Evolutionary conservation across 2,888 invertebrate genomes (phyloP).

Genomic region (Aphidius colemani): DNA sequence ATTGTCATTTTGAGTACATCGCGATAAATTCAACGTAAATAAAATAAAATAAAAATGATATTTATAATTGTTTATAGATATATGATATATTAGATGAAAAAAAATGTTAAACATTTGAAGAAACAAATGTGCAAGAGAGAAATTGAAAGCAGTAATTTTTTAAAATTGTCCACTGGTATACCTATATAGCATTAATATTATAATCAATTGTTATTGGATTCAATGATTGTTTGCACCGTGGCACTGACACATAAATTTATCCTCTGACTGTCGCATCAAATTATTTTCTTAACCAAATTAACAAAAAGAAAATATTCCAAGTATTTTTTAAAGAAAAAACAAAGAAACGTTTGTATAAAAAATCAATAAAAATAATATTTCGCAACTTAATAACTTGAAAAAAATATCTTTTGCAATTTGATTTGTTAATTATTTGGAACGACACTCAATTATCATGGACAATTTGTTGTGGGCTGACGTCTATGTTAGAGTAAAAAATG

Average conservation of each 20-base stretch:
- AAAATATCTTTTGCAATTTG: background rate
- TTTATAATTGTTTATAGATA: no score
- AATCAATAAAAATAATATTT: no score
- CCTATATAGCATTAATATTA: conserved; percentile 33
- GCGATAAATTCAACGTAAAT: background rate
- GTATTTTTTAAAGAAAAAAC: no score
- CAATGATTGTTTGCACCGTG: conserved; percentile 60
- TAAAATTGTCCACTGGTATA: conserved; percentile 40
- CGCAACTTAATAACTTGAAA: no score
- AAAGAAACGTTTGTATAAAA: no score
- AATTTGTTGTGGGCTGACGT: conserved; percentile 61
- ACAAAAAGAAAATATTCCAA: background rate
- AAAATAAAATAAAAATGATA: no score
- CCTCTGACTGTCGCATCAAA: conserved; percentile 24
- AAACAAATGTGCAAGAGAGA: conserved; percentile 6
- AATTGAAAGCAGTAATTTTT: conserved; percentile 37
- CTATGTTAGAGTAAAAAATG: conserved; percentile 59
- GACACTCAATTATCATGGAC: conserved; percentile 53
- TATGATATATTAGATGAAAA: background rate
- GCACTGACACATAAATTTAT: conserved; percentile 56
- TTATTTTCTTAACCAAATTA: conserved; percentile 9
- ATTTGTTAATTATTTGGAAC: conserved; percentile 27
- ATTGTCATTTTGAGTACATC: background rate
- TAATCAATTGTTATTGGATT: conserved; percentile 56
- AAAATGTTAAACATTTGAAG: conserved; percentile 6